Conservation (phyloP, 2,797 vertebrate species). For the Notoglanidium macrostoma region DNA sequence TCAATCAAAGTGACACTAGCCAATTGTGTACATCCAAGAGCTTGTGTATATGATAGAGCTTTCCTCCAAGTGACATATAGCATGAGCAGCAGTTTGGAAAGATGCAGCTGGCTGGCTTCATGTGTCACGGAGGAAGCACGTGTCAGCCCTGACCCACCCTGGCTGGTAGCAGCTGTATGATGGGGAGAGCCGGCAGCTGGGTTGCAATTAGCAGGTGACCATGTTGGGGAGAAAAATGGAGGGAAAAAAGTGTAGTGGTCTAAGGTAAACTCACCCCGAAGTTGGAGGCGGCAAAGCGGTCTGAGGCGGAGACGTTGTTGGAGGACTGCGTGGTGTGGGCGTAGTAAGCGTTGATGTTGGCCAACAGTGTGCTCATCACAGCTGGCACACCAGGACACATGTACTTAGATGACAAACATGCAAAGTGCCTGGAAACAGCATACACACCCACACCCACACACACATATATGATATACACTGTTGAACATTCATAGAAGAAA, state of each 20-base stretch:
- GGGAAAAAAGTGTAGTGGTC: not conserved
- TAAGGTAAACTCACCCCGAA: slow-evolving; percentile 85
- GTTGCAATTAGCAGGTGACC: not conserved
- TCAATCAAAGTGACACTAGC: not conserved
- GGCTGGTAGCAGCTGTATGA: not conserved
- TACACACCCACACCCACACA: slow-evolving; percentile 67
- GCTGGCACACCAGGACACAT: slow-evolving; percentile 97
- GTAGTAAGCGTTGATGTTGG: slow-evolving; percentile 98
- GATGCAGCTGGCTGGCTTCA: not conserved
- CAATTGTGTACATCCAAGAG: not conserved
- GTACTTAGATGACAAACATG: slow-evolving; percentile 97
- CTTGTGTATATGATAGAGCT: not conserved
- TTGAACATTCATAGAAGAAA: not conserved
- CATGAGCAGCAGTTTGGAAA: not conserved
- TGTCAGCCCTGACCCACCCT: not conserved
- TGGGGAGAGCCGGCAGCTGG: not conserved
- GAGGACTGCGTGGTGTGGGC: slow-evolving; percentile 95
- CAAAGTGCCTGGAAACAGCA: slow-evolving; percentile 84
- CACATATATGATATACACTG: slow-evolving; percentile 43
- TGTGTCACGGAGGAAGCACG: not conserved
- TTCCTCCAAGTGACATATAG: not conserved
- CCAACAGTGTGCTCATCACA: slow-evolving; percentile 97
- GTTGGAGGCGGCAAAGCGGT: slow-evolving; percentile 97
- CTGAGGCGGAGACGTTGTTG: slow-evolving; percentile 93
- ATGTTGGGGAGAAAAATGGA: not conserved